These are phyloP conservation scores for Drepana arcuata DNA, from an alignment of 1,140 invertebrate species.

Conservation along the genomic window DNA sequence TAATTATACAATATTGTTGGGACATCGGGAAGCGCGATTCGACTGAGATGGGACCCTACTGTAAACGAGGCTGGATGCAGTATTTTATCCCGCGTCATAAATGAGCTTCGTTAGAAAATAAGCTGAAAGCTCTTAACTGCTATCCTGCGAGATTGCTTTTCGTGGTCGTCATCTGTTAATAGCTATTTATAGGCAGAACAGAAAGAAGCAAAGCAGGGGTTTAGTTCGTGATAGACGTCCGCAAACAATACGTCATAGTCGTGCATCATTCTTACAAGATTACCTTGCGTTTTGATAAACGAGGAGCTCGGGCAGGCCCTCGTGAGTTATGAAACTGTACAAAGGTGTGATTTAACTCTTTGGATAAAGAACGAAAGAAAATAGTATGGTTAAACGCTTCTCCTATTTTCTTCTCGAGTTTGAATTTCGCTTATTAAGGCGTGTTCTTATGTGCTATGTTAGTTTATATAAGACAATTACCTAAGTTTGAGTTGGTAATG, in stretches of 20 bases:
- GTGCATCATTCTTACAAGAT: conserved; percentile 17
- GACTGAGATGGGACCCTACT: conserved; percentile 23
- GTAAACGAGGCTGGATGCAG: conserved; percentile 14
- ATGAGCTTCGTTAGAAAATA: conserved; percentile 61
- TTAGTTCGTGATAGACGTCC: conserved; percentile 17
- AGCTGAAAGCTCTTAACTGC: conserved; percentile 51
- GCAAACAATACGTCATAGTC: conserved; percentile 23
- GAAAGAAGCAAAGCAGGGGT: conserved; percentile 22
- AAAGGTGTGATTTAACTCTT: too few relatives aligned
- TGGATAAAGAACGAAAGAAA: too few relatives aligned
- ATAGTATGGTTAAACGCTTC: too few relatives aligned
- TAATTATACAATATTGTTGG: conserved; percentile 36
- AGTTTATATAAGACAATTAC: too few relatives aligned
- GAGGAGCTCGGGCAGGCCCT: too few relatives aligned
- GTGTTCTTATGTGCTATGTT: too few relatives aligned
- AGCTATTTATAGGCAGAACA: conserved; percentile 35
- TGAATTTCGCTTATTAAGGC: too few relatives aligned
- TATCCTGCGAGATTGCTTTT: conserved; percentile 59
- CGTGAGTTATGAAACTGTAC: too few relatives aligned
- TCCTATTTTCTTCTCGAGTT: too few relatives aligned
- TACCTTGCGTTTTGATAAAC: conserved; percentile 10
- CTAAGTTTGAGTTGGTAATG: too few relatives aligned
- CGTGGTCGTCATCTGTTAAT: conserved; percentile 41
- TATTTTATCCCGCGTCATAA: conserved; percentile 37
- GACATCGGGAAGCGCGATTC: conserved; percentile 11